Evolutionary conservation across 2,888 invertebrate genomes (phyloP).

Genomic region (Helobdella robusta): DNA sequence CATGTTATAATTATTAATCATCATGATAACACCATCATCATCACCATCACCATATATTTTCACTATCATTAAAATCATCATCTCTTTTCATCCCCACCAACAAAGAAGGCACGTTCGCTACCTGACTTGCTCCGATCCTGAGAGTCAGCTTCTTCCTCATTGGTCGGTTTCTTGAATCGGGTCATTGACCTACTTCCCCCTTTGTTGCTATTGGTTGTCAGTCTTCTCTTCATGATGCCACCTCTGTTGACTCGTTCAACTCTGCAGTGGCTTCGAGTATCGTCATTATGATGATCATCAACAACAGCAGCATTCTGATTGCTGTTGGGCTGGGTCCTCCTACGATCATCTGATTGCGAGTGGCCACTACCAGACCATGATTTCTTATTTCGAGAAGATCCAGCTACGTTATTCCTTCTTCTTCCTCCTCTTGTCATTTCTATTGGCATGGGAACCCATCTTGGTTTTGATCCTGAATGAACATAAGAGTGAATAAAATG

Average conservation of each 20-base stretch:
- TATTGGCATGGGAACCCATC: conserved; percentile 84
- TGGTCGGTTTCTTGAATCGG: neutral
- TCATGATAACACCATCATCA: no score
- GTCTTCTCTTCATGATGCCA: conserved; percentile 3
- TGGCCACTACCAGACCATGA: neutral
- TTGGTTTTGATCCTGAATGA: conserved; percentile 55
- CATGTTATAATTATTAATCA: no score
- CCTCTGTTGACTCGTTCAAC: neutral
- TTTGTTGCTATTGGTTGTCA: neutral
- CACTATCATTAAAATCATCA: no score
- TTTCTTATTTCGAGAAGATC: neutral
- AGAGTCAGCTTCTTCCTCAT: conserved; percentile 1
- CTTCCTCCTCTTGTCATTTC: conserved; percentile 54
- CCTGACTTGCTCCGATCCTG: no score
- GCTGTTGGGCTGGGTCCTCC: conserved; percentile 5
- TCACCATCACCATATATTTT: no score
- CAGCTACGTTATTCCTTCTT: neutral
- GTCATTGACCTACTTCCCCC: neutral
- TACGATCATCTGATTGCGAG: conserved; percentile 6
- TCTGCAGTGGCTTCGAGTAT: conserved; percentile 1
- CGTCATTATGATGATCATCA: neutral
- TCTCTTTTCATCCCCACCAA: no score
- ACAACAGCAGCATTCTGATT: neutral
- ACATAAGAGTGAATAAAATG: neutral
- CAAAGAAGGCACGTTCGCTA: no score